Conservation (phyloP, 1,140 invertebrate genomes). For the Pseudomyrmex cubaensis region DNA sequence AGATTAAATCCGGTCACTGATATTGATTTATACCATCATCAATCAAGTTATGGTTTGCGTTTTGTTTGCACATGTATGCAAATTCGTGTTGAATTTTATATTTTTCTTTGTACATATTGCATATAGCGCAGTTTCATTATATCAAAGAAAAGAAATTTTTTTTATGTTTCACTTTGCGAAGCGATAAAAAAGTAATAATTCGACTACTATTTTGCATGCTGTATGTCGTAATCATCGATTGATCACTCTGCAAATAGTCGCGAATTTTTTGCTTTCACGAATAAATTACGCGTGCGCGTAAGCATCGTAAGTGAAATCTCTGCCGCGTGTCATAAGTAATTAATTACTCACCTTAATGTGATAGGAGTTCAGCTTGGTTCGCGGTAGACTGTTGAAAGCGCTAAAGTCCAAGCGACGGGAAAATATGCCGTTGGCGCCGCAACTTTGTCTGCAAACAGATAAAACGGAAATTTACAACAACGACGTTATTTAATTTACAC, state of each 20-base stretch:
- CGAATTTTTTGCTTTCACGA: background rate
- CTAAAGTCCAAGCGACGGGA: constrained; percentile 96
- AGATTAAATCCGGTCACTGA: constrained; percentile 27
- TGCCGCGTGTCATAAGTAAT: background rate
- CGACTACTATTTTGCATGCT: background rate
- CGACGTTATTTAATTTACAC: background rate
- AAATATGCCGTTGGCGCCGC: constrained; percentile 95
- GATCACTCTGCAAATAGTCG: constrained; percentile 4
- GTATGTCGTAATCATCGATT: constrained; percentile 15
- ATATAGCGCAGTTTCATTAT: too few relatives aligned
- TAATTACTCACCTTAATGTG: constrained; percentile 95
- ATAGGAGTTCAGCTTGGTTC: constrained; percentile 98
- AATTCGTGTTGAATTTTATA: background rate
- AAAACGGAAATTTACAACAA: background rate
- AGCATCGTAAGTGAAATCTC: constrained; percentile 37
- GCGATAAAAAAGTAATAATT: background rate
- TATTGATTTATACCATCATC: constrained; percentile 3
- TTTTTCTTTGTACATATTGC: background rate
- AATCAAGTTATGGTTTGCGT: background rate
- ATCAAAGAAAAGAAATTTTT: background rate
- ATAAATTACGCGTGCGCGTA: background rate
- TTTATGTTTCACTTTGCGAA: background rate
- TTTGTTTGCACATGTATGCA: background rate
- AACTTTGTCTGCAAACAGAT: constrained; percentile 90
- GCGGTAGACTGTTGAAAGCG: constrained; percentile 96